Conservation (phyloP, 2,888 invertebrate species). For the Prionchulus punctatus region DNA sequence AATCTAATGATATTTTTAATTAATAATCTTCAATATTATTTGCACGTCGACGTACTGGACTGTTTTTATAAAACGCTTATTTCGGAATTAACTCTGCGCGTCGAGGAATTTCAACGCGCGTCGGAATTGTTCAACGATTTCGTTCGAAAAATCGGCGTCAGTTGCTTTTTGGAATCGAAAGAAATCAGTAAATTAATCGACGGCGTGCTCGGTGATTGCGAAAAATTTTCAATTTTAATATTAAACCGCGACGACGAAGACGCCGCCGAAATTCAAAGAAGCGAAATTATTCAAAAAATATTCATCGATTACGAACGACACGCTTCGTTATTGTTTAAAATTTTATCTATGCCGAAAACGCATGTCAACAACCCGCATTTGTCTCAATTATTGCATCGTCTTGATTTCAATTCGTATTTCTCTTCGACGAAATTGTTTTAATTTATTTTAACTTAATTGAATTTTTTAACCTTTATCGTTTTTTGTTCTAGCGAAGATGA, state of each 20-base stretch:
- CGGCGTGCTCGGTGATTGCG: background rate
- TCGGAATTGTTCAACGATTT: background rate
- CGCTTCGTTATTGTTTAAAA: background rate
- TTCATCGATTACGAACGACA: background rate
- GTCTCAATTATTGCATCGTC: background rate
- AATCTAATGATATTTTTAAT: background rate
- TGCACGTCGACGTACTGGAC: constrained; percentile 1
- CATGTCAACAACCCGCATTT: background rate
- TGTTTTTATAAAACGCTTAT: background rate
- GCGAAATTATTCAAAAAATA: background rate
- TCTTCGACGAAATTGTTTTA: background rate
- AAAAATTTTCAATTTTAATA: background rate
- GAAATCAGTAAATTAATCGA: background rate
- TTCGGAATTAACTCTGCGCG: background rate
- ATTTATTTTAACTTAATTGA: background rate
- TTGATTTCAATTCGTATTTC: background rate
- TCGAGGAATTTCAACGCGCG: background rate
- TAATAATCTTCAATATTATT: background rate
- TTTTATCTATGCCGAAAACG: background rate
- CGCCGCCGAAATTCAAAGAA: background rate
- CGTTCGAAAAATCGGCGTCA: background rate
- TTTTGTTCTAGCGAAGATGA: no score
- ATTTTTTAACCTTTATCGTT: no score
- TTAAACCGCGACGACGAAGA: background rate
- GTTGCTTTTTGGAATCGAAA: background rate